A percentile compares a stretch with the other conserved stretches of the same genome.
Evolutionary conservation across 2,888 invertebrate genomes (phyloP).

Genomic region (Chironomus tentans): DNA sequence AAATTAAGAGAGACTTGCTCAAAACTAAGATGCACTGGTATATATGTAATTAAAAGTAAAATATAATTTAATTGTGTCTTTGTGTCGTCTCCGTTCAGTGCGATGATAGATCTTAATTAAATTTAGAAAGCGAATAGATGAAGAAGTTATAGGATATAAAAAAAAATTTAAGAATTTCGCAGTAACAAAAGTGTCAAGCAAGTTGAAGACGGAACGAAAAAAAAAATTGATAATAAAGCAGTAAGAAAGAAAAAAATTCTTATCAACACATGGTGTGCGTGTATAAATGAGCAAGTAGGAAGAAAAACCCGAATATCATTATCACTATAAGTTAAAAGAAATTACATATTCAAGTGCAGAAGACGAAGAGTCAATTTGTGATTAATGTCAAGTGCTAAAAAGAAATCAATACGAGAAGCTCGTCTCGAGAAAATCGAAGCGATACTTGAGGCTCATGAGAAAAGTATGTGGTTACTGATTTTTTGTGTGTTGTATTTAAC

Average conservation of each 20-base stretch:
- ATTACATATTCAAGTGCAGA: neutral
- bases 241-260: too few relatives aligned
- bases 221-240: too few relatives aligned
- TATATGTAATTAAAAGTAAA: neutral
- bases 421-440: constrained; percentile 22
- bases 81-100: neutral
- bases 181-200: neutral
- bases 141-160: neutral
- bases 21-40: neutral
- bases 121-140: neutral
- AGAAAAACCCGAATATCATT: neutral
- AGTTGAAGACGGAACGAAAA: too few relatives aligned
- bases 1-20: neutral
- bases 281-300: neutral
- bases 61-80: neutral
- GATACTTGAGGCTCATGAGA: constrained; percentile 17
- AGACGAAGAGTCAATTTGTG: neutral
- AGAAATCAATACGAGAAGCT: constrained; percentile 18
- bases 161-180: neutral
- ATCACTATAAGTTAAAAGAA: neutral
- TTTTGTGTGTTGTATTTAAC: neutral
- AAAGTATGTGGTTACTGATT: constrained; percentile 13
- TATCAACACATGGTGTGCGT: neutral
- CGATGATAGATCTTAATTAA: neutral
- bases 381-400: constrained; percentile 23